These are phyloP conservation scores for Prunella fulvescens DNA, from an alignment of 2,113 vertebrate species.

Conservation along the genomic window DNA sequence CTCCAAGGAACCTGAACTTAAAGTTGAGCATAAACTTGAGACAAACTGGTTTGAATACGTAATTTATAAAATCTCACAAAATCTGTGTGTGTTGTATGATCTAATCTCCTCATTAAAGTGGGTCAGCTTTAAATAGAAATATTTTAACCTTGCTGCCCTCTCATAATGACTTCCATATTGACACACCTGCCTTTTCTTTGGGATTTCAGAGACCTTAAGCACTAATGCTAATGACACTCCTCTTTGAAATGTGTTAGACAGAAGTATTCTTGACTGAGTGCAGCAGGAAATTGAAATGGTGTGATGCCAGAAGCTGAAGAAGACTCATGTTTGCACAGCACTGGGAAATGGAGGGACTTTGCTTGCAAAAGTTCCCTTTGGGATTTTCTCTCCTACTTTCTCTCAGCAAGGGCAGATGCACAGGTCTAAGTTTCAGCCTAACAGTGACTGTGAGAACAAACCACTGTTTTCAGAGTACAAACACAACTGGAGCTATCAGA, in stretches of 20 bases:
- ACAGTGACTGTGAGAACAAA: slow-evolving; percentile 27
- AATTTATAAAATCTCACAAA: background rate
- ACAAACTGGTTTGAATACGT: background rate
- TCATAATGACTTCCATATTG: background rate
- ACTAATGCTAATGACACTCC: background rate
- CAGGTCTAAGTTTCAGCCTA: slow-evolving; percentile 5
- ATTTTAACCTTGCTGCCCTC: background rate
- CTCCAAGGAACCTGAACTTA: background rate
- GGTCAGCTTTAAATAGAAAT: background rate
- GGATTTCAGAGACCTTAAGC: background rate
- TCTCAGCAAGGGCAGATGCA: background rate
- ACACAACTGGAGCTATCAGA: background rate
- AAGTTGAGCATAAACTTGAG: background rate
- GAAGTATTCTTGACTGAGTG: background rate
- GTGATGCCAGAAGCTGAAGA: slow-evolving; percentile 7
- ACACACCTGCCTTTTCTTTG: background rate
- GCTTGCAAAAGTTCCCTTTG: background rate
- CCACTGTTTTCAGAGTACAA: background rate
- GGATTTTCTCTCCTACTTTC: slow-evolving; percentile 12
- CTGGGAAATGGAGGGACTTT: slow-evolving; percentile 28
- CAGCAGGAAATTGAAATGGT: slow-evolving; percentile 16
- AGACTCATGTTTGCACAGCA: background rate
- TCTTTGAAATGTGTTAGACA: background rate
- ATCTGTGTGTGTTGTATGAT: background rate
- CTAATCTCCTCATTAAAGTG: background rate